These are phyloP conservation scores for Cephus runcator DNA, from an alignment of 2,888 invertebrate genomes.

Conservation along the genomic window DNA sequence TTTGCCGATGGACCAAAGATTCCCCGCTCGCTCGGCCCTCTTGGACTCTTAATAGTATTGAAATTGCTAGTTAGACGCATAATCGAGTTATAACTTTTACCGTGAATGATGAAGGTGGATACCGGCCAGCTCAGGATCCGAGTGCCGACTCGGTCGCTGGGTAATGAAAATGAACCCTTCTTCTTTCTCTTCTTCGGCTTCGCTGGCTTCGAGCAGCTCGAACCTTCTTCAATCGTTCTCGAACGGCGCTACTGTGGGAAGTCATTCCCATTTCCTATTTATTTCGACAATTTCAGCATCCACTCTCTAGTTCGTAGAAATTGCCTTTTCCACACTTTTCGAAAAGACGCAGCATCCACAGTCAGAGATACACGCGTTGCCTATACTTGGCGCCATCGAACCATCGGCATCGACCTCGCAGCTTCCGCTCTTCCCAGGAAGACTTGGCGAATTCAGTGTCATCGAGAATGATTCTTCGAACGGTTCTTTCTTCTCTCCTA, in stretches of 20 bases:
- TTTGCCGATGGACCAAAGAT: constrained; percentile 47
- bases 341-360: background rate
- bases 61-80: constrained; percentile 61
- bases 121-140: constrained; percentile 10
- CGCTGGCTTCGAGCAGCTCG: background rate
- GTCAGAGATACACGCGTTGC: background rate
- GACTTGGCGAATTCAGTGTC: background rate
- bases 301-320: background rate
- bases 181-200: constrained; percentile 1
- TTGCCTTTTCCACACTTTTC: background rate
- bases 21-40: constrained; percentile 31
- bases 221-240: constrained; percentile 23
- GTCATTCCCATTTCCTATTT: constrained; percentile 2
- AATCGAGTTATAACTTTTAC: constrained; percentile 63
- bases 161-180: constrained; percentile 33
- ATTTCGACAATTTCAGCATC: background rate
- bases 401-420: background rate
- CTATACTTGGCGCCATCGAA: background rate
- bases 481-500: background rate
- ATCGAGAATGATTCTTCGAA: background rate
- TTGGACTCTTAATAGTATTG: constrained; percentile 58
- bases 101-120: constrained; percentile 40
- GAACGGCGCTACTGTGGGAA: constrained; percentile 16
- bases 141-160: constrained; percentile 19
- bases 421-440: background rate